phyloP scores from a whole-genome alignment of 2,113 vertebrate species.

The Oceanodroma tethys region DNA sequence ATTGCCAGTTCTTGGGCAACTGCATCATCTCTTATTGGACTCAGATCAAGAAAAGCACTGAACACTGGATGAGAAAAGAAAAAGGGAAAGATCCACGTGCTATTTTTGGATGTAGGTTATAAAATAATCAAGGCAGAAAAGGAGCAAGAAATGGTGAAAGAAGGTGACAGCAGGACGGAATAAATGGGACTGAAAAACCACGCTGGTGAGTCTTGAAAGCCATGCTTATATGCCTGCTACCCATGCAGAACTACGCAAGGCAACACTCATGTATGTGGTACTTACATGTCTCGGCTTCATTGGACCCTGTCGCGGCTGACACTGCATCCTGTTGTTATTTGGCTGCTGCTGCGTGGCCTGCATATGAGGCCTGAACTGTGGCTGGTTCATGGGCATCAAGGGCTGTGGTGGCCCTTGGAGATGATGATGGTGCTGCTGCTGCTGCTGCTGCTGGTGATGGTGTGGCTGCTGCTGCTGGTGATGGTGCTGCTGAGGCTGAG shows the following conservation, averaged over 20 bases:
- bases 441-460: slow-evolving; percentile 79
- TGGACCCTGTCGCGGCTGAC: slow-evolving; percentile 81
- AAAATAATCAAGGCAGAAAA: background rate
- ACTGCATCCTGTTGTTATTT: slow-evolving; percentile 79
- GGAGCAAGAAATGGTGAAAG: background rate
- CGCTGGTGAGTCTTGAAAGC: rapidly evolving
- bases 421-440: slow-evolving; percentile 76
- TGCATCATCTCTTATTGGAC: background rate
- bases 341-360: slow-evolving; percentile 69
- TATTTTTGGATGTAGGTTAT: background rate
- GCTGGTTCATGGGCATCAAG: slow-evolving; percentile 84
- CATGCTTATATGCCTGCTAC: background rate
- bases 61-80: background rate
- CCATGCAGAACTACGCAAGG: background rate
- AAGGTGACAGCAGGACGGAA: background rate
- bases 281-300: slow-evolving; percentile 86
- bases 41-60: background rate
- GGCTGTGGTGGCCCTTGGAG: slow-evolving; percentile 78
- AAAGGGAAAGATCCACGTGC: background rate
- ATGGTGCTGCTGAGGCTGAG: slow-evolving; percentile 76
- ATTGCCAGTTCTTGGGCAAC: background rate
- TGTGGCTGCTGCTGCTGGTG: slow-evolving; percentile 68
- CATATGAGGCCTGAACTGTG: slow-evolving; percentile 86
- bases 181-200: background rate
- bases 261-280: background rate